A percentile compares a stretch with the other conserved stretches of the same genome.
These are phyloP conservation scores for Polia nebulosa DNA, from an alignment of 2,888 invertebrate genomes.

Conservation along the genomic window DNA sequence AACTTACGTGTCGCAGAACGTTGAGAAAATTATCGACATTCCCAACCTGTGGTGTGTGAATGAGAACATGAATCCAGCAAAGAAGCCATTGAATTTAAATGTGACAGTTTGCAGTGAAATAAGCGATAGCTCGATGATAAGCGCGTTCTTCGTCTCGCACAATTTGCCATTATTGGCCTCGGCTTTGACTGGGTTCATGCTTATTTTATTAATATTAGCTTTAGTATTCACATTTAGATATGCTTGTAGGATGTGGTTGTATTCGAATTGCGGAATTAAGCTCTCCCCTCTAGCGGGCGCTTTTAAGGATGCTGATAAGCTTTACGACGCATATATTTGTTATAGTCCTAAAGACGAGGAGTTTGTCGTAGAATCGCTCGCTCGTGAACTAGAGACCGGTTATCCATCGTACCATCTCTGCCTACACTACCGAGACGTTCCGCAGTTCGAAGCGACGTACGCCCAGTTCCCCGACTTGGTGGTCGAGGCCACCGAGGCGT, in stretches of 20 bases:
- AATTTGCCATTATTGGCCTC: constrained; percentile 96
- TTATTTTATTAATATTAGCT: constrained; percentile 94
- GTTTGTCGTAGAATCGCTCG: constrained; percentile 96
- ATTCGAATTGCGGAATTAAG: constrained; percentile 96
- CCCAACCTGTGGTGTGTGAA: constrained; percentile 95
- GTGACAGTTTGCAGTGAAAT: constrained; percentile 96
- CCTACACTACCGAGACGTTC: constrained; percentile 96
- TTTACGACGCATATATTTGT: constrained; percentile 98
- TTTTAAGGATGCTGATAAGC: constrained; percentile 95
- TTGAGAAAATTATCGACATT: constrained; percentile 94
- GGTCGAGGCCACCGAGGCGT: constrained; percentile 96
- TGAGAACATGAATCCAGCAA: constrained; percentile 92
- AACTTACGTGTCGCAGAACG: constrained; percentile 95
- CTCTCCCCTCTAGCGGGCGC: constrained; percentile 93
- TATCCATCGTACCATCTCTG: constrained; percentile 95
- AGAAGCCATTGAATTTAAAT: constrained; percentile 95
- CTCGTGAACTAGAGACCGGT: constrained; percentile 96
- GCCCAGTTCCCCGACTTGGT: constrained; percentile 94
- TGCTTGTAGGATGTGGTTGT: constrained; percentile 96
- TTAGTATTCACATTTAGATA: constrained; percentile 96
- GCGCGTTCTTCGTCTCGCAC: constrained; percentile 95
- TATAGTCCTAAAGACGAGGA: constrained; percentile 98
- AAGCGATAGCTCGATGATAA: constrained; percentile 95
- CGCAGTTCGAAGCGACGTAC: constrained; percentile 93
- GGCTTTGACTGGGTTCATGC: constrained; percentile 94